phyloP scores from a whole-genome alignment of 2,888 invertebrate species.

The Lamellibrachia columna region DNA sequence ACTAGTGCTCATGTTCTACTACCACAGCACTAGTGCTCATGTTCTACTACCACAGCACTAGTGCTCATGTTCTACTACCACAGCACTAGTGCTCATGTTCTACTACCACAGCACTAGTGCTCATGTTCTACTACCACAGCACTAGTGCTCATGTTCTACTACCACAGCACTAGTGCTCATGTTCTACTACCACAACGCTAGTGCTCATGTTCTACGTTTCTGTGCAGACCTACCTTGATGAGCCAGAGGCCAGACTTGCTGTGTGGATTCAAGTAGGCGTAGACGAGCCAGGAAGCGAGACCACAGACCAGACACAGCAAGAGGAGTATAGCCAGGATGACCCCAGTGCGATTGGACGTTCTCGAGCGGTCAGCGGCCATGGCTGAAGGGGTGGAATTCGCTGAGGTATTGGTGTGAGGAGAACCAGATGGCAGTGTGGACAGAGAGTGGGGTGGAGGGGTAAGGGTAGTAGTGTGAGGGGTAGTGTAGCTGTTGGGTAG shows the following conservation, averaged over 20 bases:
- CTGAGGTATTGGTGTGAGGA: background rate
- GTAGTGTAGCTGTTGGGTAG: background rate
- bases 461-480: background rate
- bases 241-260: slow-evolving; percentile 94
- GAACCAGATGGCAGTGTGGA: background rate
- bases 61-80: too few species aligned
- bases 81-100: too few species aligned
- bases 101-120: too few species aligned
- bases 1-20: too few species aligned
- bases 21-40: too few species aligned
- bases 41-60: too few species aligned
- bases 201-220: background rate
- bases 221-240: slow-evolving; percentile 73
- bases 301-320: slow-evolving; percentile 54
- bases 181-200: too few species aligned
- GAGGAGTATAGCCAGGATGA: slow-evolving; percentile 69
- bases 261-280: slow-evolving; percentile 96
- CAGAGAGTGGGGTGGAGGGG: background rate
- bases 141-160: too few species aligned
- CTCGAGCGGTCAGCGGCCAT: background rate
- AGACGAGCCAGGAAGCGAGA: slow-evolving; percentile 80
- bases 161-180: too few species aligned
- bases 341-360: background rate
- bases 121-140: too few species aligned
- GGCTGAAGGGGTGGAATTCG: background rate